phyloP scores from a whole-genome alignment of 1,140 invertebrate genomes.

The Pseudobourletiella spinata region DNA sequence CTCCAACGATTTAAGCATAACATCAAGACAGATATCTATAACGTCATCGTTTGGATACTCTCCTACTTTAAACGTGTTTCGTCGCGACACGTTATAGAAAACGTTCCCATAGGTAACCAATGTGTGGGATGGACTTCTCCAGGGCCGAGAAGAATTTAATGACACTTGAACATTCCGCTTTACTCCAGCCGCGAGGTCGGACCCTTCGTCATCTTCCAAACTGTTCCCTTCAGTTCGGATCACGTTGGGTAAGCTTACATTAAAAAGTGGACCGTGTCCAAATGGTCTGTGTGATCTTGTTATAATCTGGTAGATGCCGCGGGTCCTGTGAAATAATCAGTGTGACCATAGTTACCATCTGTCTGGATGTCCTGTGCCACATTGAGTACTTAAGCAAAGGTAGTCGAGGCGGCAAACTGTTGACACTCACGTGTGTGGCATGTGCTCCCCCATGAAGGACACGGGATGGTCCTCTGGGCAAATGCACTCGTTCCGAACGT shows the following conservation, averaged over 20 bases:
- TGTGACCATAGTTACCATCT: background rate
- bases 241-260: background rate
- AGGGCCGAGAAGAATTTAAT: too few species aligned
- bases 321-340: constrained; percentile 1
- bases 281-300: constrained; percentile 5
- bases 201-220: too few species aligned
- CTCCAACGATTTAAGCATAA: too few species aligned
- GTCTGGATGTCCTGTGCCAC: too few species aligned
- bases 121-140: too few species aligned
- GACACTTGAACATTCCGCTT: too few species aligned
- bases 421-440: constrained; percentile 12
- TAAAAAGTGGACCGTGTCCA: constrained; percentile 13
- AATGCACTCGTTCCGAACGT: constrained; percentile 7
- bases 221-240: too few species aligned
- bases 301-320: constrained; percentile 14
- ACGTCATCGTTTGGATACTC: background rate
- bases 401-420: too few species aligned
- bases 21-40: background rate
- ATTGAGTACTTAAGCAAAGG: too few species aligned
- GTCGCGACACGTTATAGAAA: background rate
- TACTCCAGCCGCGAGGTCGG: too few species aligned
- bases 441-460: constrained; percentile 24
- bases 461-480: constrained; percentile 8
- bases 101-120: too few species aligned
- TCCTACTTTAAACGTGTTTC: background rate